phyloP scores from a whole-genome alignment of 2,888 invertebrate species.

The Nephrocerus scutellatus region DNA sequence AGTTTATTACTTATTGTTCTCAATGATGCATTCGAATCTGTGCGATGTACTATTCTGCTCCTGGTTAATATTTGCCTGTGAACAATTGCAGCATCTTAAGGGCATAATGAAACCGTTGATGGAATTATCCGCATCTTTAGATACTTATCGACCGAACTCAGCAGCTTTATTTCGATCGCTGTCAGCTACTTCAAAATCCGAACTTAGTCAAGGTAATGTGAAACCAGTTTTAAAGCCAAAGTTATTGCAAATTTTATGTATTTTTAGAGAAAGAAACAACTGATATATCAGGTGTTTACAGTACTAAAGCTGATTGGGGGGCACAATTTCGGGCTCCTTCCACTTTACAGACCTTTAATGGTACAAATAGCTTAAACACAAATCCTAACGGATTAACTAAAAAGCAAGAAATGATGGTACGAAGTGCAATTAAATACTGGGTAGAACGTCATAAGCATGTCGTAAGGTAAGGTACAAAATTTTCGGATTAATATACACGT shows the following conservation, averaged over 20 bases:
- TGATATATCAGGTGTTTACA: slow-evolving; percentile 68
- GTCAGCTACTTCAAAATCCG: slow-evolving; percentile 49
- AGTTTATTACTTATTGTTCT: slow-evolving; percentile 61
- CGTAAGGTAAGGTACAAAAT: slow-evolving; percentile 66
- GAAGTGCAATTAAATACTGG: slow-evolving; percentile 85
- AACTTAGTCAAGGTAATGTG: slow-evolving; percentile 47
- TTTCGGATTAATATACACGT: too few relatives aligned
- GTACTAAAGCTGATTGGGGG: slow-evolving; percentile 70
- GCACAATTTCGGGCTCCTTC: slow-evolving; percentile 64
- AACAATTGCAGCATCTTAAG: slow-evolving; percentile 77
- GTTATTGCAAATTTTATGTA: slow-evolving; percentile 1
- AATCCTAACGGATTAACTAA: slow-evolving; percentile 75
- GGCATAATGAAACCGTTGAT: slow-evolving; percentile 81
- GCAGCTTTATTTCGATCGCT: slow-evolving; percentile 60
- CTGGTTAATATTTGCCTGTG: slow-evolving; percentile 78
- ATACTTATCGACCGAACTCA: slow-evolving; percentile 67
- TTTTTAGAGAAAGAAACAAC: slow-evolving; percentile 49
- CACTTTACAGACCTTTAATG: slow-evolving; percentile 56
- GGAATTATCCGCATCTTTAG: slow-evolving; percentile 76
- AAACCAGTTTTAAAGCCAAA: background rate
- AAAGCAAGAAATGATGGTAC: slow-evolving; percentile 76
- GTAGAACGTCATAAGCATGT: slow-evolving; percentile 84
- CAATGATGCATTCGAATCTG: slow-evolving; percentile 57
- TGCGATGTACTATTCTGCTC: slow-evolving; percentile 75
- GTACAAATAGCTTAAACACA: slow-evolving; percentile 43